Conservation (phyloP, 2,888 invertebrate genomes). For the Cylindroiulus punctatus region DNA sequence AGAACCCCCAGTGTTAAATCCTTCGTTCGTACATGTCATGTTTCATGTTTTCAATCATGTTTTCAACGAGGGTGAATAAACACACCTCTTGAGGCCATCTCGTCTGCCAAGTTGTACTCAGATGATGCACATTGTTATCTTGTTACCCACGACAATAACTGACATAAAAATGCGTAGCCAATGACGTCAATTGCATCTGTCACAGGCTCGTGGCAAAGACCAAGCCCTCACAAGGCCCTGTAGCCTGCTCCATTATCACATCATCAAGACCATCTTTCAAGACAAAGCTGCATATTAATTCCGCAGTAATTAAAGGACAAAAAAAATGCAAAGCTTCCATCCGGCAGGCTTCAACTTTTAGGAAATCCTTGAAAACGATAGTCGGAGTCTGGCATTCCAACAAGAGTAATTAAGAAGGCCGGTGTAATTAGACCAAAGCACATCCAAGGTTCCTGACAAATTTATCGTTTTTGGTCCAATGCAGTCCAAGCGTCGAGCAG, state of each 20-base stretch:
- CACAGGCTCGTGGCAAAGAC: neutral
- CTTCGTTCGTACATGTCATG: too few relatives aligned
- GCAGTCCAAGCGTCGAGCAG: neutral
- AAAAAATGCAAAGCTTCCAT: neutral
- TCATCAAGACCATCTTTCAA: neutral
- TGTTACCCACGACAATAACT: too few relatives aligned
- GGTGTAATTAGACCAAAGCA: neutral
- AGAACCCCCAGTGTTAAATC: too few relatives aligned
- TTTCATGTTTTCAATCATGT: too few relatives aligned
- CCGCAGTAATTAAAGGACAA: neutral
- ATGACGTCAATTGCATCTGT: neutral
- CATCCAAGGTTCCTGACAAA: neutral
- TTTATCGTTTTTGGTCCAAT: neutral
- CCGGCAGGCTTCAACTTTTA: neutral
- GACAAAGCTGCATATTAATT: conserved; percentile 38
- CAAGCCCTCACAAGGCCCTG: neutral
- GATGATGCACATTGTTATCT: too few relatives aligned
- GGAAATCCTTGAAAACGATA: conserved; percentile 41
- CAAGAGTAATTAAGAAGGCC: conserved; percentile 32
- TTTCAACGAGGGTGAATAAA: too few relatives aligned
- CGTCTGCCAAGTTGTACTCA: too few relatives aligned
- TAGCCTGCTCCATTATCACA: neutral
- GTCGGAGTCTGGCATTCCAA: conserved; percentile 23
- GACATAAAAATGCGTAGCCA: neutral
- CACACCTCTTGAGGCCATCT: too few relatives aligned